Conservation (phyloP, 2,797 vertebrate species). For the Gymnothorax reevesii region DNA sequence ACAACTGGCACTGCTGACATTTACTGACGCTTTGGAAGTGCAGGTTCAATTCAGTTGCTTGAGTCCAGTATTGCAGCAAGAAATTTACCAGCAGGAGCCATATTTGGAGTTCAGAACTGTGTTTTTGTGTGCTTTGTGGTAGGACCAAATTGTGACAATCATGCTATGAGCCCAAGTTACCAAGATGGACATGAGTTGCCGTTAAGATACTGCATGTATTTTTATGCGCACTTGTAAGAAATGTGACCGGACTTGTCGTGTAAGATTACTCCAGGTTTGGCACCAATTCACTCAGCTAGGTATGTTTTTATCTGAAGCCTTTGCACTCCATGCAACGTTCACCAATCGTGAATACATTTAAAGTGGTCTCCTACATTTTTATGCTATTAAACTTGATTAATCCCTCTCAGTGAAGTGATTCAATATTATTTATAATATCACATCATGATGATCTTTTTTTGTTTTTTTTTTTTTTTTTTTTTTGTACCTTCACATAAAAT, state of each 20-base stretch:
- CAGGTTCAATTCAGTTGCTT: not conserved
- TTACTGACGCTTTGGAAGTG: not conserved
- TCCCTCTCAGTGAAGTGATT: not conserved
- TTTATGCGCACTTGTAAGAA: not conserved
- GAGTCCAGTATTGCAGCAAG: not conserved
- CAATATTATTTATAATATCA: not conserved
- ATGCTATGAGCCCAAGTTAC: not conserved
- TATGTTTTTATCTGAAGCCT: not conserved
- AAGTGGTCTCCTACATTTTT: not conserved
- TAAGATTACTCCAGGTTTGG: not conserved
- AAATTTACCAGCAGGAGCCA: not conserved
- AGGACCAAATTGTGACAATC: slow-evolving; percentile 8
- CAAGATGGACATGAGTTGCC: not conserved
- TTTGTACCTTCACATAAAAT: not conserved
- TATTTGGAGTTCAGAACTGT: not conserved
- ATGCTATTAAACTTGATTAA: not conserved
- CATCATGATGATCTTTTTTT: not conserved
- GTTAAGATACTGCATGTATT: not conserved
- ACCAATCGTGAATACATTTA: not conserved
- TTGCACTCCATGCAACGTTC: not conserved
- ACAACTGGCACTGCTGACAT: not conserved
- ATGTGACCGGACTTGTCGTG: not conserved
- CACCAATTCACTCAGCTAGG: not conserved
- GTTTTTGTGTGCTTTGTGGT: not conserved
- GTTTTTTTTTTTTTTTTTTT: not conserved